Base-by-base conservation (phyloP, 2,113 vertebrate species). In the Ageneiosus marmoratus region DNA sequence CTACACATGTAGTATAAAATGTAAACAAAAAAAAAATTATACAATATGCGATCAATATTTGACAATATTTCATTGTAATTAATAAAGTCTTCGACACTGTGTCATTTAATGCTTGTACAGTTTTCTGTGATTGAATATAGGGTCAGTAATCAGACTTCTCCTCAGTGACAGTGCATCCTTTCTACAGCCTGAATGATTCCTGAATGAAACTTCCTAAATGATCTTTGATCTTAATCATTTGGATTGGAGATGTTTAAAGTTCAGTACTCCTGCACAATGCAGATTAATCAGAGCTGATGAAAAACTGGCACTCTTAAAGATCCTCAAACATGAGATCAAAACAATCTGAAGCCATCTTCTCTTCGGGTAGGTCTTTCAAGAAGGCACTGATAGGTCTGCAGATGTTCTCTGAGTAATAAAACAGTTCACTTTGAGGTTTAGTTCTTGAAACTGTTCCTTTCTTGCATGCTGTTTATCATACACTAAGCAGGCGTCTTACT, bases 401-500 rank as follows among this genome's bases (percentile, higher is more conserved):
- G 55, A 60, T 72, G 41, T 73, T 82, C 53, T 75, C 27, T 62
- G 88, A 81, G 69, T 67, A 69, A 74, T 22, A 29, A 53, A 44
- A 83, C 55, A 79, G 73, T 77, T 51, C 11, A 58, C 15, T 80
- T 75, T 80, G 76, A 79, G 83, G 58, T 69, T 79, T 70, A 77
- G 63, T 69, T 37, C 60, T 81, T 82, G 37, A 77, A 86, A 81
- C 50, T 50, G 27, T 60, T 82, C 46, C 84, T 76, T 89, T 67
- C 67, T 79, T 63, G 34, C 80, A 83, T 70, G 87, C 78, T 88
- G 86, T 87, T 83, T 86, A 89, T 90, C 78, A 80, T 86, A 89
- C 85, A 88, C 65, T 89, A 87, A 88, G 83, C 87, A 90, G 91
- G 86, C 74, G 5, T 88, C 85, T 84, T 70, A 83, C 88, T 86